A percentile compares a stretch with the other conserved stretches of the same genome.
Conservation (phyloP, 2,797 vertebrate species). For the Nannoperca australis region DNA sequence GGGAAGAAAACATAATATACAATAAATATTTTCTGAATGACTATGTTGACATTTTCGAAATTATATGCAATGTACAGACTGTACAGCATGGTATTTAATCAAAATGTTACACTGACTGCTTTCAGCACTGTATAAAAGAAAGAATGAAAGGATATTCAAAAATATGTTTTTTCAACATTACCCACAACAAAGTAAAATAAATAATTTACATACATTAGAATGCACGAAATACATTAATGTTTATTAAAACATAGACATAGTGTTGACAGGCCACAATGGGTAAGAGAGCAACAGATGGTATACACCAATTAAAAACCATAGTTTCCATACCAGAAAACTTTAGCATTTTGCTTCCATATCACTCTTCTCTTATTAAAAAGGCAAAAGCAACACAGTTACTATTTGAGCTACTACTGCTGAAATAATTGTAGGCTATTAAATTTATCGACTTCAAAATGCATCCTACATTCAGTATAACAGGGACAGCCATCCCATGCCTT, state of each 20-base stretch:
- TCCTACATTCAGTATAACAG: neutral
- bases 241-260: conserved; percentile 8
- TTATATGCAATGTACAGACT: conserved; percentile 1
- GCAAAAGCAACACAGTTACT: neutral
- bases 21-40: neutral
- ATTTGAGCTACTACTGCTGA: neutral
- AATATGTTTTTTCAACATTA: neutral
- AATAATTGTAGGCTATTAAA: conserved; percentile 1
- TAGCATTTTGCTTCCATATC: neutral
- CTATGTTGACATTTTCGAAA: neutral
- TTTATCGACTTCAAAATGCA: neutral
- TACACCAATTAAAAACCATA: conserved; percentile 35
- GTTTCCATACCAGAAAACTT: conserved; percentile 8
- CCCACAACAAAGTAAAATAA: conserved; percentile 24
- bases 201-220: conserved; percentile 29
- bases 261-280: conserved; percentile 7
- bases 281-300: conserved; percentile 33
- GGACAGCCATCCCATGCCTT: neutral
- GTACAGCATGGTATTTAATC: neutral
- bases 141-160: conserved; percentile 1
- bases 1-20: conserved; percentile 24
- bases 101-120: conserved; percentile 20
- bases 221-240: conserved; percentile 23
- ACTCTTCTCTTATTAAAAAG: neutral
- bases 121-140: neutral